Evolutionary conservation across 2,888 invertebrate genomes (phyloP).

Genomic region (Troglohyphantes excavatus): DNA sequence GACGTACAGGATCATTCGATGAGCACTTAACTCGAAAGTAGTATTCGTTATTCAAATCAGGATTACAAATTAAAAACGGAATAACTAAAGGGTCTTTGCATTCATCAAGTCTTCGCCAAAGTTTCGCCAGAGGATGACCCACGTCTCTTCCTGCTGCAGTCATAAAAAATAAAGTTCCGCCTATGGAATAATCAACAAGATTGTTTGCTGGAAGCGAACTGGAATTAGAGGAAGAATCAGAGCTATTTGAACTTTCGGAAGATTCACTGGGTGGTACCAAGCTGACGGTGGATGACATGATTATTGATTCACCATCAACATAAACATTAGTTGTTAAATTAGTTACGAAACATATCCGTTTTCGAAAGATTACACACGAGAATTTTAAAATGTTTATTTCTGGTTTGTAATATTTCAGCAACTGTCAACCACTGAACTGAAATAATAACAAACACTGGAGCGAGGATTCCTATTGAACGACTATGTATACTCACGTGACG

Average conservation of each 20-base stretch:
- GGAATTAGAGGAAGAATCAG: not conserved
- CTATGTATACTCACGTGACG: no score
- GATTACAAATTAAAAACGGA: conserved; percentile 16
- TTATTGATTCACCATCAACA: no score
- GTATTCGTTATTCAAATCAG: not conserved
- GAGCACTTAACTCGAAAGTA: conserved; percentile 5
- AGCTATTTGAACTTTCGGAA: not conserved
- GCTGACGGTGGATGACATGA: not conserved
- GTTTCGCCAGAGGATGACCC: not conserved
- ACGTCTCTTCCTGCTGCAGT: not conserved
- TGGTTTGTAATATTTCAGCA: no score
- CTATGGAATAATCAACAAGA: not conserved
- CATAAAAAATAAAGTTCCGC: not conserved
- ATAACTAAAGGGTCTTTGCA: not conserved
- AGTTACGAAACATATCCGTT: no score
- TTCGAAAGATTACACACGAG: no score
- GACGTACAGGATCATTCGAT: not conserved
- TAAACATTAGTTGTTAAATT: no score
- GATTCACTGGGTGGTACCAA: not conserved
- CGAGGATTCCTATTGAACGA: no score
- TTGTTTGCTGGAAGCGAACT: not conserved
- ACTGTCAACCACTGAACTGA: no score
- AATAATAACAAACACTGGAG: no score
- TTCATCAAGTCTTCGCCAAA: not conserved
- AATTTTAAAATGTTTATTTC: no score